Conservation (phyloP, 2,888 invertebrate genomes). For the Patella depressa region DNA sequence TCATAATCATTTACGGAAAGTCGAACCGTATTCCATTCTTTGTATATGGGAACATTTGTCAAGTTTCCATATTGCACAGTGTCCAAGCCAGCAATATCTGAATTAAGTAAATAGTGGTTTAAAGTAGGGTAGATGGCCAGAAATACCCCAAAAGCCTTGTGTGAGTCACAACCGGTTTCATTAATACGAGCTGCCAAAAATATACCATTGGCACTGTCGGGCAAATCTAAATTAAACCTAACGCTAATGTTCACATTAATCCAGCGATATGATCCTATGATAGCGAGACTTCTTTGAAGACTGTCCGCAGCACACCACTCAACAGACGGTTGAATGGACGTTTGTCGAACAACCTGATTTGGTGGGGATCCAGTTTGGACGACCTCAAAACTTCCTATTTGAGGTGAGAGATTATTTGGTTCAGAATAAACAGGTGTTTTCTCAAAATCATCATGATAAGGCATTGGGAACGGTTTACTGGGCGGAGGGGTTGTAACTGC, state of each 20-base stretch:
- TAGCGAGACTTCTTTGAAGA: constrained; percentile 44
- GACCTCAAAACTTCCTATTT: constrained; percentile 66
- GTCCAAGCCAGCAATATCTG: constrained; percentile 6
- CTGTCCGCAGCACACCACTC: constrained; percentile 58
- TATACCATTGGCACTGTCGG: background rate
- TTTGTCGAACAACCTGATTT: constrained; percentile 57
- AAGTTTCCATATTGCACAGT: background rate
- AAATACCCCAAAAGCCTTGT: constrained; percentile 8
- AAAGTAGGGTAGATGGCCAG: constrained; percentile 11
- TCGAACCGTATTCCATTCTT: background rate
- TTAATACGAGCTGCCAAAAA: constrained; percentile 15
- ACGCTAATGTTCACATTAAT: constrained; percentile 29
- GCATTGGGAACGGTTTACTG: constrained; percentile 61
- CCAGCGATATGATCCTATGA: constrained; percentile 64
- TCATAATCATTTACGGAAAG: constrained; percentile 18
- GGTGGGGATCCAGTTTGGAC: constrained; percentile 17
- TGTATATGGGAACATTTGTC: background rate
- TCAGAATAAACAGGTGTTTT: constrained; percentile 48
- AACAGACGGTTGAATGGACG: constrained; percentile 52
- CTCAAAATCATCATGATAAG: constrained; percentile 66
- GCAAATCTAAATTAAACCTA: background rate
- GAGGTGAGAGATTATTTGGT: constrained; percentile 63
- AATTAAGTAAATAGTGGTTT: background rate
- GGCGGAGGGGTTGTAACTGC: constrained; percentile 41
- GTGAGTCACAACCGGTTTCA: constrained; percentile 11